Conservation (phyloP, 2,888 invertebrate genomes). For the Mactromeris polynyma region DNA sequence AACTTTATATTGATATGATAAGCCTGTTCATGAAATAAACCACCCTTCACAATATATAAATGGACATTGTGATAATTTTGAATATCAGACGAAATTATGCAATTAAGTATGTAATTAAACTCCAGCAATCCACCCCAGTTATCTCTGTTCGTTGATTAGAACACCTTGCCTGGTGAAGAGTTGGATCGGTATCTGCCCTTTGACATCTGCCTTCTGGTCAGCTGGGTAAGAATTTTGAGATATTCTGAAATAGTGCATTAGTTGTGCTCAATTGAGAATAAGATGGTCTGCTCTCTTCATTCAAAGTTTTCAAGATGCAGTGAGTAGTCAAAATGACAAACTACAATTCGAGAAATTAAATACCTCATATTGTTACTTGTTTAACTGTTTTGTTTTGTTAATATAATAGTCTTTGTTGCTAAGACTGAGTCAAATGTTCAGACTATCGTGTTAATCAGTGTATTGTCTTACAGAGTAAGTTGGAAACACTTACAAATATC, state of each 20-base stretch:
- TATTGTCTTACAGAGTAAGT: not conserved
- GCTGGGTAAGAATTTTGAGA: not conserved
- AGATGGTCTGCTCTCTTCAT: no score
- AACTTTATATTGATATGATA: not conserved
- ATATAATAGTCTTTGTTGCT: not conserved
- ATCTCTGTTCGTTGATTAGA: not conserved
- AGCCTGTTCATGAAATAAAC: not conserved
- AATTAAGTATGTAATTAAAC: slow-evolving; percentile 12
- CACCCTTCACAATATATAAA: not conserved
- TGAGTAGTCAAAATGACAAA: no score
- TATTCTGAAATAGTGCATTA: not conserved
- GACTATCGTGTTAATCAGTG: not conserved
- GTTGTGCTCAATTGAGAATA: no score
- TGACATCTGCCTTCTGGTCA: not conserved
- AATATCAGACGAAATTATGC: not conserved
- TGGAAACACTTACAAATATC: not conserved
- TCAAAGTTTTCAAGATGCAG: no score
- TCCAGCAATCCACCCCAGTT: not conserved
- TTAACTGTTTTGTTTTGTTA: not conserved
- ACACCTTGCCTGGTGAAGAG: not conserved
- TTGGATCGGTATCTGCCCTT: not conserved
- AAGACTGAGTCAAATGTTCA: not conserved
- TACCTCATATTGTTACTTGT: not conserved
- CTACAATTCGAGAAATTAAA: not conserved
- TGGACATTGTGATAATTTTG: slow-evolving; percentile 1